Evolutionary conservation across 2,113 vertebrate species (phyloP).

Genomic region (Heterotis niloticus): DNA sequence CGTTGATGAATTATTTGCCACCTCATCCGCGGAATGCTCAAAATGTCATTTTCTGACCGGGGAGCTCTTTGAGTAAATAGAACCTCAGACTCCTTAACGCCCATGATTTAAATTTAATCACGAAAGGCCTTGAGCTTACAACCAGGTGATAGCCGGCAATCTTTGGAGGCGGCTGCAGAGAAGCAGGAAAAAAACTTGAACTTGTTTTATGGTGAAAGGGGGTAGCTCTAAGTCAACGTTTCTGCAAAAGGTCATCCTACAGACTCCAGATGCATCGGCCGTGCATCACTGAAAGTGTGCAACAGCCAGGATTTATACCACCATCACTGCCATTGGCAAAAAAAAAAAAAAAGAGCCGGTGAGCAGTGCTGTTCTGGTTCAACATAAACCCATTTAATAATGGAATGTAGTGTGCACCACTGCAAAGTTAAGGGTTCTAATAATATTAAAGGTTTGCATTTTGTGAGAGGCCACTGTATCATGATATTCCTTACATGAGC

Average conservation of each 20-base stretch:
- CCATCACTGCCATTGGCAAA: not conserved
- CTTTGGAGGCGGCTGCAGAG: conserved; percentile 3
- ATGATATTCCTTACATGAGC: too few relatives aligned
- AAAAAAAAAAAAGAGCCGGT: not conserved
- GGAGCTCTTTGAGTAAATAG: conserved; percentile 14
- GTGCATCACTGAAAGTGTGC: not conserved
- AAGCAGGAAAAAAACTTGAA: not conserved
- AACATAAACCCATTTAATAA: not conserved
- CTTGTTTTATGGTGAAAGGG: not conserved
- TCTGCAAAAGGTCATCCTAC: conserved; percentile 1
- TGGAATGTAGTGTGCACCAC: not conserved
- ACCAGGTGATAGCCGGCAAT: not conserved
- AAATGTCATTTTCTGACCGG: conserved; percentile 27
- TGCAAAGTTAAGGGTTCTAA: too few relatives aligned
- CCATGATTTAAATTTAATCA: conserved; percentile 18
- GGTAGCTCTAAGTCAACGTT: not conserved
- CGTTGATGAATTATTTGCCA: conserved; percentile 40
- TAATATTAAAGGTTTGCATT: too few relatives aligned
- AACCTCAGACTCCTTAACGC: conserved; percentile 19
- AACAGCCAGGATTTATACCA: not conserved
- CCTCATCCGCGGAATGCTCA: conserved; percentile 17
- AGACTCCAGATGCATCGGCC: not conserved
- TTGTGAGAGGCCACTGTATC: too few relatives aligned
- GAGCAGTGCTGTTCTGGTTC: not conserved
- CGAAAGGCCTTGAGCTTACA: not conserved